These are phyloP conservation scores for Chymomyza fuscimana DNA, from an alignment of 2,888 invertebrate species.

Conservation along the genomic window DNA sequence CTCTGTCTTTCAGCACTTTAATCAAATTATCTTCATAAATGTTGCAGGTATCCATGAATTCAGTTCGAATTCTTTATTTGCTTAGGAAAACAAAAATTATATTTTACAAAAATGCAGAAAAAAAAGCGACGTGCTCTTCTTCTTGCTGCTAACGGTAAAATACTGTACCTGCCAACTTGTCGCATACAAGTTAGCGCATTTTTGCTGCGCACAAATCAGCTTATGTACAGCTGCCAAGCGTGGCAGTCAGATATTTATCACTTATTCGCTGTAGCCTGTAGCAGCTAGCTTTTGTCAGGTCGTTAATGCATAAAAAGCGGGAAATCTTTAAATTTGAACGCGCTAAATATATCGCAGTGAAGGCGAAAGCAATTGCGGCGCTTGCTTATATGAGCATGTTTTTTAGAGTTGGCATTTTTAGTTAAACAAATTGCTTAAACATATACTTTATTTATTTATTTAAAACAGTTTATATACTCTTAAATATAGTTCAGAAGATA, in stretches of 20 bases:
- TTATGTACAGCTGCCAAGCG: neutral
- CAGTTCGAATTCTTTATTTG: neutral
- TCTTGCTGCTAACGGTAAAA: neutral
- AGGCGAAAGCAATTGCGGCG: too few relatives aligned
- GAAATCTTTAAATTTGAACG: neutral
- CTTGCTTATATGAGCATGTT: too few relatives aligned
- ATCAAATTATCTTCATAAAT: neutral
- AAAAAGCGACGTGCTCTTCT: neutral
- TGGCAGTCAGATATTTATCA: neutral
- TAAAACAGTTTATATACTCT: too few relatives aligned
- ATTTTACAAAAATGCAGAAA: too few relatives aligned
- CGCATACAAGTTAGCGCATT: neutral
- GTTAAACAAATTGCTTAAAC: too few relatives aligned
- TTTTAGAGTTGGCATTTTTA: too few relatives aligned
- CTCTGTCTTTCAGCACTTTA: slow-evolving; percentile 41
- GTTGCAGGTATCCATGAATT: neutral
- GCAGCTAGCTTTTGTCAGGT: neutral
- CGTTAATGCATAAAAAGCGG: neutral
- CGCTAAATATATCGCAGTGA: neutral
- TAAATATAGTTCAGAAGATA: too few relatives aligned
- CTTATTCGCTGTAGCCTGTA: neutral
- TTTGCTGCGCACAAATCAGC: neutral
- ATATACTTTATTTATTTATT: too few relatives aligned
- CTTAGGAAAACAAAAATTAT: too few relatives aligned
- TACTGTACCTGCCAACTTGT: neutral